Evolutionary conservation across 2,113 vertebrate genomes (phyloP), one percentile per base, ranked within the genome.

Genomic region (Chloropsis cyanopogon): DNA sequence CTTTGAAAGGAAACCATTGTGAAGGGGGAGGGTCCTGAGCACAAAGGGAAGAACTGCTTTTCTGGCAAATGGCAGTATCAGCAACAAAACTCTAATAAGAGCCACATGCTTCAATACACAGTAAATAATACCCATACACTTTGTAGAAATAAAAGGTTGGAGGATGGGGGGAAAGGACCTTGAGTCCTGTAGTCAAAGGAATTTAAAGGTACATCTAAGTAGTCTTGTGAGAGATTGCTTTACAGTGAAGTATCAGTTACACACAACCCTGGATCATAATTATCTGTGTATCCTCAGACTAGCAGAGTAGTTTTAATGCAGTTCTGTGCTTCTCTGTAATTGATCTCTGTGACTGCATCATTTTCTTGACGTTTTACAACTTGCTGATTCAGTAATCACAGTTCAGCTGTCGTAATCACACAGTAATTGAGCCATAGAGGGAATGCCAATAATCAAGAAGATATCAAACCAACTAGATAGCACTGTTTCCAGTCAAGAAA

Each of bases 1-100:
- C 61, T 92, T 95, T 95, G 64, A 88, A 96, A 90, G 77, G 92
- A 95, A 94, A 83, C 79, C 88, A 69, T 54, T 85, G 92, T 49
- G 70, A 80, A 82, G 14, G 47, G 65, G 69, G 71, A 93, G 90
- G 64, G 72, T 92, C 83, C 57, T 84, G 63, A 77, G 57, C 46
- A 96, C 79, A 70, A 59, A 53, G 16, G 50, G 50, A 85, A 91
- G n/a, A 41, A 66, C 8, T 77, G 68, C 22, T 78, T 60, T 88
- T 78, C 82, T 86, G 49, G 41, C 25, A 94, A 84, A 70, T 57
- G 39, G 50, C 35, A 61, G 28, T 35, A 78, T 37, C 72, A 33
- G 50, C 71, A 66, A 54, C 41, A 65, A 50, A 83, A 92, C 28
- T 82, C 68, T 42, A 73, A 26, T 59, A 68, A 64, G 53, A 57